Base-by-base conservation (phyloP, 1,140 invertebrate genomes). In the Acromyrmex heyeri region DNA sequence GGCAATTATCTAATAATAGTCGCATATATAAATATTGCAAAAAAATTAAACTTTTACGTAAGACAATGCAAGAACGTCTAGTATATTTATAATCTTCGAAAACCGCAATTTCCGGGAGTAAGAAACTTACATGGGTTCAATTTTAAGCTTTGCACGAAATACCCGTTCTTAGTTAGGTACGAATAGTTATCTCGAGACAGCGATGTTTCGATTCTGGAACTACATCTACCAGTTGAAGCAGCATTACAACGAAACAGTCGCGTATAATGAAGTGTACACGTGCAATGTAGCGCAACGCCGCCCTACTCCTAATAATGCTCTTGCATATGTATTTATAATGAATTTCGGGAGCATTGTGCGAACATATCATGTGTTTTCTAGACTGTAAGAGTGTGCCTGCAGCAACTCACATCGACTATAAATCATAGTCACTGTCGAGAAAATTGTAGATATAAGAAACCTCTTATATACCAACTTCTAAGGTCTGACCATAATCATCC, bases 301-400 rank as follows among this genome's bases (percentile, higher is more conserved):
- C 30, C 21, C 50, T 50, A 27, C 24, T 72, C 65, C 44, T 72
- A 65, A 59, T 82, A 73, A 82, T 59, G 79, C 67, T 82, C 53
- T 59, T 72, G 67, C 67, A 59, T 82, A 82, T 82, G 67, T 82
- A 82, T 82, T 82, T 82, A 59, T 72, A 82, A 82, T 53, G 53
- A 48, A 82, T 72, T 59, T 82, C 6, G 21, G 34, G 12, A 59
- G 38, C 53, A 27, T 30, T 30, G 78, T 21, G 53, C 24, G 67
- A 82, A 30, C 67, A 72, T 24, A 24, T 82, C 53, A 61, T 27
- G 67, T 73, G 38, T 82, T 59, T 82, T 72, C 16, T 72, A 70
- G 78, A 38, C 67, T 21, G 21, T 59, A 72, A 67, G 30, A 55
- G 48, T 24, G 53, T 55, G 64, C 53, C 44, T 57, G 14, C 21